Percentiles rank a stretch among this genome's conserved stretches.
phyloP scores from a whole-genome alignment of 1,140 invertebrate species.

The Ceratosolen solmsi region DNA sequence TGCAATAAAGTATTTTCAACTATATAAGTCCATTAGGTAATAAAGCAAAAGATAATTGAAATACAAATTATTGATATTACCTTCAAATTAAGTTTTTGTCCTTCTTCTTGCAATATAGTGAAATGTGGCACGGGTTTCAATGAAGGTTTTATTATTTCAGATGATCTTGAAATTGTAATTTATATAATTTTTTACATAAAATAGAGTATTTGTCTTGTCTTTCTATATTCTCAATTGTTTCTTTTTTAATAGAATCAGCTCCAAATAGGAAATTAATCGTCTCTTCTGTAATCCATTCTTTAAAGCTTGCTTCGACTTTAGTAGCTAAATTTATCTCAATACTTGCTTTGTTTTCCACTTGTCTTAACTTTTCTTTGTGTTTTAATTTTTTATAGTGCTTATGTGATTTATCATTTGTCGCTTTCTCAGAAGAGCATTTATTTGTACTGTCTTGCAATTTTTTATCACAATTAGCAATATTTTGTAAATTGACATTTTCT shows the following conservation, averaged over 20 bases:
- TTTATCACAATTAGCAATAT: not conserved
- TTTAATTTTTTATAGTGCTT: constrained; percentile 10
- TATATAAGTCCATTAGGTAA: too few relatives aligned
- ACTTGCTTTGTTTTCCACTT: constrained; percentile 16
- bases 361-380: constrained; percentile 40
- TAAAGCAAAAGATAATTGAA: too few relatives aligned
- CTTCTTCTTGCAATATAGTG: constrained; percentile 66
- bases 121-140: constrained; percentile 70
- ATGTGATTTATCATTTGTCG: not conserved
- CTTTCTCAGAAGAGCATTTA: not conserved
- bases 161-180: constrained; percentile 61
- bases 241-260: constrained; percentile 59
- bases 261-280: constrained; percentile 66
- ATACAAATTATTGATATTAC: constrained; percentile 53
- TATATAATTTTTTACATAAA: constrained; percentile 67
- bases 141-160: constrained; percentile 46
- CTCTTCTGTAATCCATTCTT: constrained; percentile 71
- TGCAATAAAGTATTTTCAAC: too few relatives aligned
- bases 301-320: constrained; percentile 65
- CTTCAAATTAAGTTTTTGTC: constrained; percentile 67
- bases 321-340: constrained; percentile 49
- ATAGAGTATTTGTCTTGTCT: constrained; percentile 61
- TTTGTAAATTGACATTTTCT: not conserved
- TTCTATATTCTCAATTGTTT: constrained; percentile 61
- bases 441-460: not conserved